Percentiles rank a stretch among this genome's conserved stretches.
Conservation (phyloP, 1,140 invertebrate species). For the Apis dorsata region DNA sequence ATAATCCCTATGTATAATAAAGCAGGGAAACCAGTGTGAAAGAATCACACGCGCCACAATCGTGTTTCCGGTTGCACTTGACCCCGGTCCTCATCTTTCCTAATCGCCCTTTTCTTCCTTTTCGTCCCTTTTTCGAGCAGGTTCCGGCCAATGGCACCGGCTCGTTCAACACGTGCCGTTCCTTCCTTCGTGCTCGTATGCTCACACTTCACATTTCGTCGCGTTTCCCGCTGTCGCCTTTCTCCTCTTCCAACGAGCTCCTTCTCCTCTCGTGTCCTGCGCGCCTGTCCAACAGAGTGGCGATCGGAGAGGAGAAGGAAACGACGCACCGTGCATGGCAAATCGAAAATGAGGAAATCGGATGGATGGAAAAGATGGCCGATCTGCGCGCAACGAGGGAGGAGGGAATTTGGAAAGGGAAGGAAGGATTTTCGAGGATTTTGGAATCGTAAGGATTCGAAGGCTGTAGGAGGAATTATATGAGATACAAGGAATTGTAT, state of each 20-base stretch:
- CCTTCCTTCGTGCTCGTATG: slow-evolving; percentile 22
- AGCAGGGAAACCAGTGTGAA: too few relatives aligned
- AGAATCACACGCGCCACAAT: not conserved
- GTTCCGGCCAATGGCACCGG: slow-evolving; percentile 62
- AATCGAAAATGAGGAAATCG: slow-evolving; percentile 29
- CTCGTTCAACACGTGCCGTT: slow-evolving; percentile 70
- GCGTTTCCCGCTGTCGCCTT: slow-evolving; percentile 47
- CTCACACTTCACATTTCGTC: slow-evolving; percentile 59
- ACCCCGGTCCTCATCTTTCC: slow-evolving; percentile 49
- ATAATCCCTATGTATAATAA: too few relatives aligned
- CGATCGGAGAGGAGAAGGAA: slow-evolving; percentile 57
- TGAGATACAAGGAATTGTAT: too few relatives aligned
- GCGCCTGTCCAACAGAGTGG: slow-evolving; percentile 26
- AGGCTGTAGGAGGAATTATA: too few relatives aligned
- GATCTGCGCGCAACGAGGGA: too few relatives aligned
- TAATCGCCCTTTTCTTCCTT: not conserved
- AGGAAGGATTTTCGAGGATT: too few relatives aligned
- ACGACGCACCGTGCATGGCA: slow-evolving; percentile 59
- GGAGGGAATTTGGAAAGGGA: too few relatives aligned
- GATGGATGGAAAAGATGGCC: not conserved
- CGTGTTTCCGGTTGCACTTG: slow-evolving; percentile 42
- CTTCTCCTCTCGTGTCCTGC: slow-evolving; percentile 28
- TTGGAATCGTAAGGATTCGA: too few relatives aligned
- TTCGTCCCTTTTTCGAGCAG: slow-evolving; percentile 46
- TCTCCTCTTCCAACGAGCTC: slow-evolving; percentile 13